Evolutionary conservation across 2,888 invertebrate species (phyloP).

Genomic region (Mimas tiliae): DNA sequence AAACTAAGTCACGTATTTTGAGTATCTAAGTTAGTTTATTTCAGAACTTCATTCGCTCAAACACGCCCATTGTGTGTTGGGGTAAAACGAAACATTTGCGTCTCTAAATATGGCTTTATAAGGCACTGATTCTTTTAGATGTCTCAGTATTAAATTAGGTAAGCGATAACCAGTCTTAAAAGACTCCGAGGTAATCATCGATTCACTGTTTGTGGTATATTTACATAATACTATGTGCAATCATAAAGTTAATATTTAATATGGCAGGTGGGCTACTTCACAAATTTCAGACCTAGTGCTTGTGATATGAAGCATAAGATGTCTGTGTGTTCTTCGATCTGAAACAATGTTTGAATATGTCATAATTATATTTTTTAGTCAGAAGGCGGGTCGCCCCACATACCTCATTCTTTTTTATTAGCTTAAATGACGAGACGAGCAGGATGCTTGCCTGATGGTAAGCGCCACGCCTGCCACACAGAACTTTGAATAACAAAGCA

Average conservation of each 20-base stretch:
- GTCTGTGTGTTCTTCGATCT: constrained; percentile 97
- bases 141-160: constrained; percentile 22
- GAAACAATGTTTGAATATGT: constrained; percentile 55
- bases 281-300: constrained; percentile 88
- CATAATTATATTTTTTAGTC: too few relatives aligned
- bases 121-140: constrained; percentile 22
- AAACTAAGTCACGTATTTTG: too few relatives aligned
- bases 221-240: constrained; percentile 74
- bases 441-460: too few relatives aligned
- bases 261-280: constrained; percentile 56
- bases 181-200: constrained; percentile 72
- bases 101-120: constrained; percentile 21
- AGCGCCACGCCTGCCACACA: too few relatives aligned
- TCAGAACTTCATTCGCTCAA: too few relatives aligned
- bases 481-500: too few relatives aligned
- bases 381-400: too few relatives aligned
- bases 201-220: constrained; percentile 69
- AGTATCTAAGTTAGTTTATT: too few relatives aligned
- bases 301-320: constrained; percentile 93
- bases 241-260: constrained; percentile 48
- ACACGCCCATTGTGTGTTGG: neutral
- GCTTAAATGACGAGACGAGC: too few relatives aligned
- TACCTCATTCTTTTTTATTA: too few relatives aligned
- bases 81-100: constrained; percentile 7
- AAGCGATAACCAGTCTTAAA: constrained; percentile 36